Evolutionary conservation across 2,113 vertebrate species (phyloP), one percentile per base, ranked within the genome.

Genomic region (Amphilophus citrinellus): DNA sequence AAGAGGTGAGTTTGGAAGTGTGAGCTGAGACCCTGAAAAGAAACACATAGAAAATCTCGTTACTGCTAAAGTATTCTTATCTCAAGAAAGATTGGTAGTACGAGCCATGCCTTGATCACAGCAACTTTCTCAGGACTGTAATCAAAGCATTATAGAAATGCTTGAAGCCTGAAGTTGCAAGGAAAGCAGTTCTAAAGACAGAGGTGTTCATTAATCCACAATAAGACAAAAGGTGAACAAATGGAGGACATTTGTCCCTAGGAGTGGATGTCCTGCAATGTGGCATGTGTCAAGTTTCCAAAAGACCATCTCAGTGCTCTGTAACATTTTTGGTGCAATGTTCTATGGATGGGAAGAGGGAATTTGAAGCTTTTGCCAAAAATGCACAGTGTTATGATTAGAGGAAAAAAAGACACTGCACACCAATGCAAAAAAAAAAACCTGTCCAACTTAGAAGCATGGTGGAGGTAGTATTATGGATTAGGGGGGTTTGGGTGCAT

Each of bases 1-100:
- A 50, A 24, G 15, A 71, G 44, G 24, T 50, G 4, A 50, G 65
- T 20, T 24, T 50, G 44, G 4, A 50, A 0, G 22, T 20, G 0
- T 30, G 18, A 71, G 65, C 3, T 7, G 66, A 7, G 44, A 14
- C 27, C 5, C 44, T 20, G 0, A 30, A 30, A 50, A 71, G 66
- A 71, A 71, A 18, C 63, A 24, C 24, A 24, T 24, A 2, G 20
- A 66, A 32, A 32, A 32, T 32, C 5, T 32, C 5, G 32, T 32
- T 42, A 44, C 13, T 47, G 44, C 10, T 27, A 71, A 71, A 50
- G 24, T 18, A 3, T 2, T 5, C 22, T 50, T 14, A 30, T 50
- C 22, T 47, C 15, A 4, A 50, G 22, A 22, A 24, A 24, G 65
- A 50, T 0, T 27, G 42, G 2, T 30, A 50, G 42, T 71, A 11